Evolutionary conservation across 2,888 invertebrate species (phyloP).

Genomic region (Panzeria rudis): DNA sequence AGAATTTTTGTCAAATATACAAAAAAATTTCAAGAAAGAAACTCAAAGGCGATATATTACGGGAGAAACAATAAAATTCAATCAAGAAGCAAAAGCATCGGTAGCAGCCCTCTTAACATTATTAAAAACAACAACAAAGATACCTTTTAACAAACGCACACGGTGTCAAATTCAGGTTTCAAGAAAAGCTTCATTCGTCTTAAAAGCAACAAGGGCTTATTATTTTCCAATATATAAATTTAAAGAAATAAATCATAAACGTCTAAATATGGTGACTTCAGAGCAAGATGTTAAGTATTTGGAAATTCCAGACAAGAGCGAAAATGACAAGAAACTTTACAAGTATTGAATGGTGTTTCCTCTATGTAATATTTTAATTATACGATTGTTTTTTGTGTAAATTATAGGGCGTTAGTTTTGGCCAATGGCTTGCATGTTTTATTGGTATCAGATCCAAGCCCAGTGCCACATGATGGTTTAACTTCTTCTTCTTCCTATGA

Average conservation of each 20-base stretch:
- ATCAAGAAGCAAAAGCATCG: not conserved
- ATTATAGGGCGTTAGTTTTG: constrained; percentile 86
- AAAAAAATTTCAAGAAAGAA: not conserved
- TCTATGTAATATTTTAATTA: not conserved
- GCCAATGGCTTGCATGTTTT: constrained; percentile 90
- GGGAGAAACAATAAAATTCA: constrained; percentile 5
- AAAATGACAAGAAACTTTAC: constrained; percentile 91
- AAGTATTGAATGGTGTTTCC: constrained; percentile 84
- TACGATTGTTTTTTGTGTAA: not conserved
- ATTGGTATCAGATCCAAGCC: constrained; percentile 87
- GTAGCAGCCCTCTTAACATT: not conserved
- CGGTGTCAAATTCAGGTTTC: constrained; percentile 22
- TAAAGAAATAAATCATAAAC: not conserved
- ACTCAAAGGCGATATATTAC: not conserved
- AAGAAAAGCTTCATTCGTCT: not conserved
- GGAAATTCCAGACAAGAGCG: constrained; percentile 88
- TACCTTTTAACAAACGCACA: not conserved
- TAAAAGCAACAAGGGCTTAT: not conserved
- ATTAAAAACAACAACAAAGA: not conserved
- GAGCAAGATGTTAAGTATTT: constrained; percentile 80
- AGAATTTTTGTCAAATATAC: not conserved
- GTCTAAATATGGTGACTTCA: constrained; percentile 52
- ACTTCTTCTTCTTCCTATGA: constrained; percentile 78
- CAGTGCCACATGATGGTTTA: constrained; percentile 80
- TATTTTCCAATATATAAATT: not conserved